These are phyloP conservation scores for Balaeniceps rex DNA, from an alignment of 2,113 vertebrate genomes.

Conservation along the genomic window DNA sequence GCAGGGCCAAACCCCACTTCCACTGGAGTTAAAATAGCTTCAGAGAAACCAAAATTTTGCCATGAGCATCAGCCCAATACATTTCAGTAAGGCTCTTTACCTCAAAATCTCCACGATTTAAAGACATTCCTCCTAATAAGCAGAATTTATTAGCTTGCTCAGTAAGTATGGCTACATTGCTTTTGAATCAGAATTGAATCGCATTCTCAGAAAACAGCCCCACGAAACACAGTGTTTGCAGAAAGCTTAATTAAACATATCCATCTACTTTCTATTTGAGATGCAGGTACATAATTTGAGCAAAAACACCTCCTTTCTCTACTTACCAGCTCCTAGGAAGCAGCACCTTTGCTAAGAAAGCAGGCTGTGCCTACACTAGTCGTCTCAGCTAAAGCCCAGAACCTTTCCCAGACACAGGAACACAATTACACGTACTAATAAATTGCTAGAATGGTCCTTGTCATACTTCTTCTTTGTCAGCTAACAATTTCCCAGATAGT, in stretches of 20 bases:
- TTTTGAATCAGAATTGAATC: neutral
- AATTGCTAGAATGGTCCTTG: neutral
- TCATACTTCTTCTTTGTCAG: neutral
- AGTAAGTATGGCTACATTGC: neutral
- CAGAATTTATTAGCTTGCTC: neutral
- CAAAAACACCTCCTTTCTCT: neutral
- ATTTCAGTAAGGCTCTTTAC: neutral
- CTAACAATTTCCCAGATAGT: neutral
- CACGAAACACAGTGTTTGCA: neutral
- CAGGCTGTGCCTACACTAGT: neutral
- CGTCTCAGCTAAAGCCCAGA: neutral
- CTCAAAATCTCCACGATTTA: neutral
- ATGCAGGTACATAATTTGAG: neutral
- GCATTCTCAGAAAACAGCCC: neutral
- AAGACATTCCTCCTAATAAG: neutral
- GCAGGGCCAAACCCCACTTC: neutral
- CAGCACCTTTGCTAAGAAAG: neutral
- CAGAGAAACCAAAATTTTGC: neutral
- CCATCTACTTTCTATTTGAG: neutral
- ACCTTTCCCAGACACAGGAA: neutral
- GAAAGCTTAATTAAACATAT: neutral
- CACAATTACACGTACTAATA: neutral
- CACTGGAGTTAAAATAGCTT: neutral
- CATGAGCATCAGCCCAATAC: neutral
- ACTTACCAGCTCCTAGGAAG: neutral